These are phyloP conservation scores for Ceratina japonica DNA, from an alignment of 1,140 invertebrate species.

Conservation along the genomic window DNA sequence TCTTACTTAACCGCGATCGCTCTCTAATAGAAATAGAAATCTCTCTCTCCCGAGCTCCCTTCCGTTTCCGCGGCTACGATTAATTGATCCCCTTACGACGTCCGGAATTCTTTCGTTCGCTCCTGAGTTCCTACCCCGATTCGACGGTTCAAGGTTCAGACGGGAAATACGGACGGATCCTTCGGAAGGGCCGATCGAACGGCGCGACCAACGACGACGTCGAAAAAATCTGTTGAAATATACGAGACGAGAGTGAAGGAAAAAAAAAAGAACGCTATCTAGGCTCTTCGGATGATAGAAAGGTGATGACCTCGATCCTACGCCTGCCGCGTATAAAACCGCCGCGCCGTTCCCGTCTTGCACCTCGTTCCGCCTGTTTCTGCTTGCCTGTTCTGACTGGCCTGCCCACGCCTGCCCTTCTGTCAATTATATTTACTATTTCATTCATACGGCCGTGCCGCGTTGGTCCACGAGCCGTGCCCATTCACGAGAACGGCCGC, in stretches of 20 bases:
- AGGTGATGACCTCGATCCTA: slow-evolving; percentile 77
- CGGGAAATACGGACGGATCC: too few species aligned
- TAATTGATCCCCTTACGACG: not conserved
- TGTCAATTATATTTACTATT: slow-evolving; percentile 78
- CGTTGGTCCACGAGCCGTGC: slow-evolving; percentile 69
- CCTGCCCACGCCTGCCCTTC: slow-evolving; percentile 76
- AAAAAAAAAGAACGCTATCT: slow-evolving; percentile 44
- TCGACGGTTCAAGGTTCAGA: too few species aligned
- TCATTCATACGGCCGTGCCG: slow-evolving; percentile 73
- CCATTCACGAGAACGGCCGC: slow-evolving; percentile 71
- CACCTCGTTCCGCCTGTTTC: slow-evolving; percentile 66
- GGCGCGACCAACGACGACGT: not conserved
- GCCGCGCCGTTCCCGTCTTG: slow-evolving; percentile 64
- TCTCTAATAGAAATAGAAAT: not conserved
- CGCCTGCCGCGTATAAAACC: slow-evolving; percentile 62
- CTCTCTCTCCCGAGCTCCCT: not conserved
- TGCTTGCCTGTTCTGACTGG: slow-evolving; percentile 70
- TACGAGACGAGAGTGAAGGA: slow-evolving; percentile 5
- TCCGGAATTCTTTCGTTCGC: too few species aligned
- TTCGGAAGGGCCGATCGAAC: not conserved
- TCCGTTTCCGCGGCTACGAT: slow-evolving; percentile 1
- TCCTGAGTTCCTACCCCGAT: too few species aligned
- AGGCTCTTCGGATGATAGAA: slow-evolving; percentile 70
- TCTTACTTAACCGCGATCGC: slow-evolving; percentile 12
- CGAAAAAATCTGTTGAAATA: slow-evolving; percentile 14